These are phyloP conservation scores for Xenus cinereus DNA, from an alignment of 2,113 vertebrate species.

Conservation along the genomic window DNA sequence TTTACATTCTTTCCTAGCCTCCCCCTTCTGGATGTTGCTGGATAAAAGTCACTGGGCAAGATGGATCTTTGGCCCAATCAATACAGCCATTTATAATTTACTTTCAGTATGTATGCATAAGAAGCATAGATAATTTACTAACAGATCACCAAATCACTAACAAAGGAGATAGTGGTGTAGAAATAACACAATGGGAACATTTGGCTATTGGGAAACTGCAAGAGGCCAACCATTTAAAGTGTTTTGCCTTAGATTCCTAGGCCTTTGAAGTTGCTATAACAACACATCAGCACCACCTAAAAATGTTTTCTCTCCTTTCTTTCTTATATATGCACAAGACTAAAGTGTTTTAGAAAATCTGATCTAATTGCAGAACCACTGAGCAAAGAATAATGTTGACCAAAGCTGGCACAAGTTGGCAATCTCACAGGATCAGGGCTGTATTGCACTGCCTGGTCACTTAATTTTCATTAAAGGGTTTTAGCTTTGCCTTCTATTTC, in stretches of 20 bases:
- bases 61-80: background rate
- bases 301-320: constrained; percentile 11
- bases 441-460: background rate
- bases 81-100: background rate
- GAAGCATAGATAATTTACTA: background rate
- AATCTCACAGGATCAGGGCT: background rate
- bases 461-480: constrained; percentile 22
- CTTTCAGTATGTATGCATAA: background rate
- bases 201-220: background rate
- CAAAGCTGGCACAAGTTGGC: constrained; percentile 19
- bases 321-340: background rate
- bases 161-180: background rate
- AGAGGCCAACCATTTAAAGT: background rate
- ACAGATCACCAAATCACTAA: background rate
- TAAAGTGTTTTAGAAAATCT: constrained; percentile 15
- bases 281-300: constrained; percentile 1
- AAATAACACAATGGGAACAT: background rate
- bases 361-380: constrained; percentile 6
- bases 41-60: background rate
- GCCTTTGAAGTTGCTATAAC: constrained; percentile 48
- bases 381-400: constrained; percentile 31
- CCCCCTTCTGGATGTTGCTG: background rate
- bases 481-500: constrained; percentile 14
- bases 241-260: background rate
- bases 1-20: background rate